Conservation (phyloP, 1,140 invertebrate genomes). For the Campoletis sonorensis region DNA sequence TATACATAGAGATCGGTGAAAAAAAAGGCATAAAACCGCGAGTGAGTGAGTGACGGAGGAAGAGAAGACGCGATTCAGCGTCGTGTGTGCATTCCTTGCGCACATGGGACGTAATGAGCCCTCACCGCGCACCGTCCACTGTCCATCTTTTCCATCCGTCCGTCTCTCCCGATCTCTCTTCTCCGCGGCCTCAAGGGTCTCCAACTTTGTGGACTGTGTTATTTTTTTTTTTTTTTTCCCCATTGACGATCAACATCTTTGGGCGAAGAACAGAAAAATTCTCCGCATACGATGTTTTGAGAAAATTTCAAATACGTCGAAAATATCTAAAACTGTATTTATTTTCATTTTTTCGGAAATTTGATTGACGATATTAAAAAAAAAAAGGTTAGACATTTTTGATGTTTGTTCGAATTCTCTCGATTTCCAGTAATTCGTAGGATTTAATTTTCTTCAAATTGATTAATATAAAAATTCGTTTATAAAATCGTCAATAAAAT, state of each 20-base stretch:
- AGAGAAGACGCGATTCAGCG: constrained; percentile 57
- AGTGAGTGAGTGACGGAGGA: constrained; percentile 55
- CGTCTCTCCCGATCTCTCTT: constrained; percentile 58
- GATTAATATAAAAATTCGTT: background rate
- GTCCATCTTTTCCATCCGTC: constrained; percentile 69
- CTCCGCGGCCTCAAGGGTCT: background rate
- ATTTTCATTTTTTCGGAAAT: too few species aligned
- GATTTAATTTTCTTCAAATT: too few species aligned
- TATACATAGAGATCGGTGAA: constrained; percentile 67
- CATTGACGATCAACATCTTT: background rate
- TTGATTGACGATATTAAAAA: too few species aligned
- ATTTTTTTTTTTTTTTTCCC: background rate
- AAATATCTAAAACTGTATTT: too few species aligned
- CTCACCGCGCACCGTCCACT: constrained; percentile 62
- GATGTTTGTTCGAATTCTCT: too few species aligned
- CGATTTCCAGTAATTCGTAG: too few species aligned
- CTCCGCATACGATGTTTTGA: background rate
- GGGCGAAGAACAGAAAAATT: background rate
- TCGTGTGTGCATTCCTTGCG: constrained; percentile 67
- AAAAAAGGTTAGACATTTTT: too few species aligned
- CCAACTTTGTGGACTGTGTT: background rate
- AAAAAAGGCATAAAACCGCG: constrained; percentile 38
- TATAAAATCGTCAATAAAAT: background rate
- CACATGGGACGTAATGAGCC: constrained; percentile 75
- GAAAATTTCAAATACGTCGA: too few species aligned